Evolutionary conservation across 2,113 vertebrate genomes (phyloP), one percentile per base, ranked within the genome.

Genomic region (Propithecus coquereli): DNA sequence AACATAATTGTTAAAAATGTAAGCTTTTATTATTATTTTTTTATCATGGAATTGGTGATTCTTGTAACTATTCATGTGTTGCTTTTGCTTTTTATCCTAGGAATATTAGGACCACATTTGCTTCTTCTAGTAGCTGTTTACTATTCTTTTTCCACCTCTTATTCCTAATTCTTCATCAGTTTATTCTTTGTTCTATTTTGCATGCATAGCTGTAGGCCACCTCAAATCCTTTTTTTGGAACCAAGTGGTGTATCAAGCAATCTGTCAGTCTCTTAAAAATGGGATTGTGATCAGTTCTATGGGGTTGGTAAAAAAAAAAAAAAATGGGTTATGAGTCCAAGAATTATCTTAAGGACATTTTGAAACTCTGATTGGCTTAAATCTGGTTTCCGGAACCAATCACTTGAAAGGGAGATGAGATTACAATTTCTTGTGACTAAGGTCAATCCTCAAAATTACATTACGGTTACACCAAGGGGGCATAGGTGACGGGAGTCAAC

Each of bases 171-270:
- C 27, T 82, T 79, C 8, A 89, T 80, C 57, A 70, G 3, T 54
- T 93, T 85, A 76, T 87, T 82, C n/a, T 87, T 52, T 80, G 73
- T 52, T 17, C 18, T 77, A 66, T 90, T 96, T 85, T 91, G 23
- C 8, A 59, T 52, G 10, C 74, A 68, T 25, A 71, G 22, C 32
- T 79, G 7, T 13, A 91, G 71, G 23, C 13, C 83, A n/a, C 11
- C 40, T 83, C 61, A 90, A 65, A 61, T 25, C 17, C 27, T 70
- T 50, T 80, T 80, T 85, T 47, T 47, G 37, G 11, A 91, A 90
- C 59, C 77, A 45, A 94, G 27, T 81, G 27, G 5, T 8, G 0
- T 82, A 37, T 43, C 13, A 45, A 74, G 84, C 54, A 65, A 43
- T 68, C 71, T 37, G 25, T 88, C 32, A 30, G 17, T 86, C 50